phyloP scores from a whole-genome alignment of 2,113 vertebrate species.

The Artemisiospiza belli region DNA sequence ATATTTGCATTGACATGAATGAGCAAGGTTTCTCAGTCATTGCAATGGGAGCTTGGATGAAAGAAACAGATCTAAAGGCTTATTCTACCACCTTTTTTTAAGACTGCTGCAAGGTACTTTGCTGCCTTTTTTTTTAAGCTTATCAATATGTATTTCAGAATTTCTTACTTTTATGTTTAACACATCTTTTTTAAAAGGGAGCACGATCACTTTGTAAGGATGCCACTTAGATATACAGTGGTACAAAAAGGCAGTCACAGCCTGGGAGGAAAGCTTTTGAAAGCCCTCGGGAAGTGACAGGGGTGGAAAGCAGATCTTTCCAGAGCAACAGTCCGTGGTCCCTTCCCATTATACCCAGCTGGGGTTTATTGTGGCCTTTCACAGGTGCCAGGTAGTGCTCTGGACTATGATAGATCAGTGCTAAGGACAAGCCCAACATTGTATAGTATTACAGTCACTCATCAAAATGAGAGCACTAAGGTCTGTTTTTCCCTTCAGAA shows the following conservation, averaged over 20 bases:
- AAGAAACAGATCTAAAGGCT: constrained; percentile 55
- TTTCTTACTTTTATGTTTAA: constrained; percentile 50
- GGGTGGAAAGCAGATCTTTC: not conserved
- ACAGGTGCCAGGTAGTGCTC: not conserved
- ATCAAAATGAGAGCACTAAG: not conserved
- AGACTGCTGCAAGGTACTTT: constrained; percentile 23
- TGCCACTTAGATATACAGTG: not conserved
- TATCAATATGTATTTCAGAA: constrained; percentile 49
- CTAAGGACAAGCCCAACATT: not conserved
- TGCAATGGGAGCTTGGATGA: constrained; percentile 31
- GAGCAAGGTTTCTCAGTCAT: constrained; percentile 14
- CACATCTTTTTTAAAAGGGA: constrained; percentile 14
- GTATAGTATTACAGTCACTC: not conserved
- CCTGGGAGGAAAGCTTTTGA: constrained; percentile 3
- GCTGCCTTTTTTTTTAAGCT: not conserved
- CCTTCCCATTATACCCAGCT: not conserved
- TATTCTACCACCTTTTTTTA: not conserved
- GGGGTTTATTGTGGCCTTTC: not conserved
- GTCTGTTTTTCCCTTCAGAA: not conserved
- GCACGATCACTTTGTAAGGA: not conserved
- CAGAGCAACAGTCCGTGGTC: not conserved
- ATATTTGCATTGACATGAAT: constrained; percentile 53
- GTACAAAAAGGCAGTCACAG: constrained; percentile 16
- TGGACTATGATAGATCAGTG: not conserved
- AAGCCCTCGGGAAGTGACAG: not conserved